phyloP scores from a whole-genome alignment of 2,113 vertebrate species.

The Elgaria multicarinata region DNA sequence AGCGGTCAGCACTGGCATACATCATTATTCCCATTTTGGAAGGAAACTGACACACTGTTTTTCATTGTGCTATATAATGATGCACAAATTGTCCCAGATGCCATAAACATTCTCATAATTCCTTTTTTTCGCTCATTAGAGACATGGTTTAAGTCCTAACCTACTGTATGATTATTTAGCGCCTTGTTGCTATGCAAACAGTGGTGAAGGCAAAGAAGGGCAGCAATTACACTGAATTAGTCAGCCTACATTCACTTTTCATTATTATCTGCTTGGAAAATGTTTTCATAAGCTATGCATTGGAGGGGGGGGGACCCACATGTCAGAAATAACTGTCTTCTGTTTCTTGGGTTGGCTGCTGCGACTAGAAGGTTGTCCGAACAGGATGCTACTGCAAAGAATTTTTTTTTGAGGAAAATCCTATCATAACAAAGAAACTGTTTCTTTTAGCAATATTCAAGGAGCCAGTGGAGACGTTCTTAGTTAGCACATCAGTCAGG shows the following conservation, averaged over 20 bases:
- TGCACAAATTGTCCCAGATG: not conserved
- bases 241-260: conserved; percentile 39
- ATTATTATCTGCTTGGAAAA: conserved; percentile 55
- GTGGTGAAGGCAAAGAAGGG: conserved; percentile 49
- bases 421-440: conserved; percentile 36
- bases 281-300: conserved; percentile 59
- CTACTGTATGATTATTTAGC: conserved; percentile 39
- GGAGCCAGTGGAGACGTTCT: conserved; percentile 57
- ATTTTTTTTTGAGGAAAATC: conserved; percentile 53
- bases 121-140: not conserved
- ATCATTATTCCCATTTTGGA: conserved; percentile 45
- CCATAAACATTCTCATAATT: conserved; percentile 9
- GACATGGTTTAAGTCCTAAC: conserved; percentile 21
- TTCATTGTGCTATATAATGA: not conserved
- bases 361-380: conserved; percentile 30
- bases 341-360: conserved; percentile 30
- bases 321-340: conserved; percentile 59
- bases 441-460: conserved; percentile 59
- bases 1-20: conserved; percentile 26
- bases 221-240: conserved; percentile 52
- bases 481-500: conserved; percentile 50
- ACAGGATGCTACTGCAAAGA: conserved; percentile 44
- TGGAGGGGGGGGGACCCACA: conserved; percentile 55
- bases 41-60: conserved; percentile 43
- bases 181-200: conserved; percentile 42